Evolutionary conservation across 2,888 invertebrate species (phyloP), one percentile per base, ranked within the genome.

Genomic region (Tryphoninae sp.): DNA sequence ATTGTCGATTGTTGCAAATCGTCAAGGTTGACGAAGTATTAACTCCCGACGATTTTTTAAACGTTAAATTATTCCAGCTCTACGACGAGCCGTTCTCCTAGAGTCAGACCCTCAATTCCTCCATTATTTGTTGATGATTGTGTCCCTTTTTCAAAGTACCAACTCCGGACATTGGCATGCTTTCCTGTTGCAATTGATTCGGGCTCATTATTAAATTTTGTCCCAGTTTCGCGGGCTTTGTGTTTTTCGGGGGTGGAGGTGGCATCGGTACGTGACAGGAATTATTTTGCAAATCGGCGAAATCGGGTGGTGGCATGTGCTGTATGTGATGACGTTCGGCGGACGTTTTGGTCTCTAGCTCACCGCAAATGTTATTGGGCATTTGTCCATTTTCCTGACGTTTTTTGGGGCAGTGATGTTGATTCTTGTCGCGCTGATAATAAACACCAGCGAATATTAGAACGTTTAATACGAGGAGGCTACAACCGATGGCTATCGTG

Each of bases 401-500:
- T 88, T 96, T 95, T 89, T 96, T 92, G 26, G 91, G 90, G 53
- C 91, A 91, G 26, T 86, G 86, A 80, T 90, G 91, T 61, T 96
- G 94, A 83, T 96, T 96, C 91, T 97, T 97, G 89, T 97, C 97
- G 73, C 97, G 94, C 90, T 98, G 98, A 90, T 98, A 98, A 91
- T 98, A 98, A 0, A 98, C 97, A 2, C 97, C 98, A 73, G 98
- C 98, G 90, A 98, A 98, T 89, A 98, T 97, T 40, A 98, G 93
- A 62, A 98, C 97, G 90, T 98, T 98, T 2, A 98, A 93, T 88
- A 98, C 97, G 23, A 98, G 94, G 80, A 98, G 92, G 3, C 97
- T 97, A 90, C 98, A 98, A 53, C 98, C 98, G 84, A 98, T 98
- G 65, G 98, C 98, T 86, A 98, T 97, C 19, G 98, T 98, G 0